Base-by-base conservation (phyloP, 2,113 vertebrate species). In the Ivindomyrus marchei region DNA sequence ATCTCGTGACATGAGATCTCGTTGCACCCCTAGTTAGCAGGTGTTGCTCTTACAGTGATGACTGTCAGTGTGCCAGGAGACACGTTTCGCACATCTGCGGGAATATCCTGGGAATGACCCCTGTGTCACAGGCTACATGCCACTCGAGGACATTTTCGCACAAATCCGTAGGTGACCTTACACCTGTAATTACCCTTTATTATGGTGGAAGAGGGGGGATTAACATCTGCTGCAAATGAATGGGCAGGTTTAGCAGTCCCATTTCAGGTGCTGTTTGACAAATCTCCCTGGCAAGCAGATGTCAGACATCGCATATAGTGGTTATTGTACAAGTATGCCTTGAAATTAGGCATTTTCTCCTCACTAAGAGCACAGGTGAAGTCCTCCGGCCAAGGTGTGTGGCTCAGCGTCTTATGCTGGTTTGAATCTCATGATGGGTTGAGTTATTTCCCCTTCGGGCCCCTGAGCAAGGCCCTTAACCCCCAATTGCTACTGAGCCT, bases 211-310 rank as follows among this genome's bases (percentile, higher is more conserved):
- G 95, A 93, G 94, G 91, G 91, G 94, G 91, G 86, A 88, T 62
- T 94, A 91, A 95, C 95, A 95, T 96, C 95, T 96, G 95, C 94
- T 95, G 93, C 91, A 93, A 94, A 93, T 96, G 93, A 96, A 95
- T 94, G 91, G 94, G 92, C 92, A 94, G 93, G 92, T 93, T 90
- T 87, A 90, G 88, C 91, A 90, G 91, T 31, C 90, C 93, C 90
- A 91, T 93, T 92, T 95, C 93, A 91, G 92, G 91, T 94, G 90
- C 92, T 92, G 91, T 92, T 92, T 92, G 93, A 94, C 93, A 91
- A 94, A 94, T 89, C 91, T 89, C 83, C 88, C 31, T 89, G 91
- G 92, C 92, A 93, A 94, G 94, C 95, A 96, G 94, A 95, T 96
- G 95, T 94, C 92, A 92, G 87, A 89, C 91, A 80, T 91, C 13